A percentile compares a stretch with the other conserved stretches of the same genome.
These are phyloP conservation scores for Etheostoma nigrum DNA, from an alignment of 2,797 vertebrate species.

Conservation along the genomic window DNA sequence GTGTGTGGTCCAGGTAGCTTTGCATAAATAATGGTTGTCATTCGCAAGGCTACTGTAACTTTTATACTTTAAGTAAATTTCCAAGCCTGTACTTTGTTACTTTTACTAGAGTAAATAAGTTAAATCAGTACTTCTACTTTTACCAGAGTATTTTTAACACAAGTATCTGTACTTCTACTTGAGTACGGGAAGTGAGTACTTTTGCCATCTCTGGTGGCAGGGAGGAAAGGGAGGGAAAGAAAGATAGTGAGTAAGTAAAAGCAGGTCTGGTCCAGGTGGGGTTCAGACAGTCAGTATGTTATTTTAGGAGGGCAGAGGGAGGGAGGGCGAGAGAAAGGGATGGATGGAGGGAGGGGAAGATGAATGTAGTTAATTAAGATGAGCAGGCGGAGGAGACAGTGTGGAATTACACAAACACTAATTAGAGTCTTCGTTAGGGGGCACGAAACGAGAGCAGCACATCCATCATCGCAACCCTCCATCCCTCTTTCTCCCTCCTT, in stretches of 20 bases:
- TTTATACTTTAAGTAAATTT: too few relatives aligned
- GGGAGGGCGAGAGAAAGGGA: slow-evolving; percentile 72
- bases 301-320: slow-evolving; percentile 85
- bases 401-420: slow-evolving; percentile 91
- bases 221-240: slow-evolving; percentile 21
- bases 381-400: slow-evolving; percentile 89
- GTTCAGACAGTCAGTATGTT: slow-evolving; percentile 84
- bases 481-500: slow-evolving; percentile 69
- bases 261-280: slow-evolving; percentile 88
- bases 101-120: too few relatives aligned
- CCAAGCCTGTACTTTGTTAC: too few relatives aligned
- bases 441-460: slow-evolving; percentile 85
- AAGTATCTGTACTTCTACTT: too few relatives aligned
- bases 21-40: too few relatives aligned
- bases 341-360: slow-evolving; percentile 86
- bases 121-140: too few relatives aligned
- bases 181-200: too few relatives aligned
- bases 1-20: too few relatives aligned
- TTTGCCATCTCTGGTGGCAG: slow-evolving; percentile 1
- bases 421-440: slow-evolving; percentile 90
- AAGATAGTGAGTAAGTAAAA: slow-evolving; percentile 77
- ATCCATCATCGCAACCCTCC: slow-evolving; percentile 84
- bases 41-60: too few relatives aligned
- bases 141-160: too few relatives aligned
- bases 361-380: slow-evolving; percentile 92